Conservation (phyloP, 1,140 invertebrate genomes). For the Homarus americanus region DNA sequence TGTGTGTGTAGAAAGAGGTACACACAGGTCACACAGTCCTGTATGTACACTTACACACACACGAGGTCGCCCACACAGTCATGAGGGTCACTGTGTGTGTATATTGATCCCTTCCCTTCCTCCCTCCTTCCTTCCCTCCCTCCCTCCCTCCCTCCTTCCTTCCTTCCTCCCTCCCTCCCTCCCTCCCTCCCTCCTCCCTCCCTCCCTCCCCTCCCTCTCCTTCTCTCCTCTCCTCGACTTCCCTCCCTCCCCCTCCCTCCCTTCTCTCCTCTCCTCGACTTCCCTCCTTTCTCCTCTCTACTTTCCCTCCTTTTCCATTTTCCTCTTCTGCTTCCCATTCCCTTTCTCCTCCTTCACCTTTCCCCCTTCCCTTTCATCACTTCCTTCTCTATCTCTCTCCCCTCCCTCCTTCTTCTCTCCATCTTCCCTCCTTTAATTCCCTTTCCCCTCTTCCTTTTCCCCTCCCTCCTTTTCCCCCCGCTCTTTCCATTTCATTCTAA, state of each 20-base stretch:
- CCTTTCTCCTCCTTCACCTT: neutral
- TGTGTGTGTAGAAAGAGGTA: too few species aligned
- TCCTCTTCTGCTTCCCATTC: neutral
- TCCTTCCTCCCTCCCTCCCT: neutral
- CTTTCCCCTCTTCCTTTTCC: neutral
- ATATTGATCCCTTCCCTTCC: neutral
- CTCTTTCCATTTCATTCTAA: too few species aligned
- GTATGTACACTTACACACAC: neutral
- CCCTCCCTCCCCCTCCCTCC: neutral
- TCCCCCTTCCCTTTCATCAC: neutral
- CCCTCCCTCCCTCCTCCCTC: neutral
- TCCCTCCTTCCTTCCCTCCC: neutral
- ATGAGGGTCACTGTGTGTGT: too few species aligned
- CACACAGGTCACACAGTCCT: conserved; percentile 1
- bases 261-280: neutral
- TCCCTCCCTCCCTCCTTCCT: neutral
- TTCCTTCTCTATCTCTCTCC: neutral
- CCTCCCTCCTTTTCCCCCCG: neutral
- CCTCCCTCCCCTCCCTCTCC: neutral
- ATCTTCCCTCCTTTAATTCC: neutral
- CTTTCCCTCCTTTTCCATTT: neutral
- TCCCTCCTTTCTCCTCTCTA: neutral
- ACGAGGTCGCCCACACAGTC: neutral
- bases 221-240: neutral
- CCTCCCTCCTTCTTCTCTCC: neutral